Conservation (phyloP, 1,140 invertebrate genomes). For the Elymnias hypermnestra region DNA sequence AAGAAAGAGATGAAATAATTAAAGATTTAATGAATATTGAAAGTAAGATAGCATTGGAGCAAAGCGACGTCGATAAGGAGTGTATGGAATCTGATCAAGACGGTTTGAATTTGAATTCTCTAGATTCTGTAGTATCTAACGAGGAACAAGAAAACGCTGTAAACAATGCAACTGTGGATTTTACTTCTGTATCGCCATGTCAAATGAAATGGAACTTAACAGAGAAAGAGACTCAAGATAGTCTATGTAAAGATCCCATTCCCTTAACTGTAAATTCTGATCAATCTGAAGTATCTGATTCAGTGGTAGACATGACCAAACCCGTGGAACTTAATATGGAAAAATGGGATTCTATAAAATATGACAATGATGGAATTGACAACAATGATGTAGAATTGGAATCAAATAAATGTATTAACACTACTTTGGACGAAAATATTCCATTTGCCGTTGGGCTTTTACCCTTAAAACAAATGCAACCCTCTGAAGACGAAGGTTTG, state of each 20-base stretch:
- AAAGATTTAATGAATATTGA: conserved; percentile 66
- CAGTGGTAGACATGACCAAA: conserved; percentile 8
- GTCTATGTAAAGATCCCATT: neutral
- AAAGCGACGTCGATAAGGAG: neutral
- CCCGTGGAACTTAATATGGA: neutral
- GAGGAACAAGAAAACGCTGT: conserved; percentile 4
- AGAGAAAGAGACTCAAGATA: conserved; percentile 4
- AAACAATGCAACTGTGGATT: neutral
- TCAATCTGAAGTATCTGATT: neutral
- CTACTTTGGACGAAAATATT: conserved; percentile 45
- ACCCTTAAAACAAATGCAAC: conserved; percentile 46
- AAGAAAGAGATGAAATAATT: conserved; percentile 60
- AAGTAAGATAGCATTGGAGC: conserved; percentile 34
- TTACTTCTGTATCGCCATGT: neutral
- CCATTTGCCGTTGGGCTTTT: conserved; percentile 59
- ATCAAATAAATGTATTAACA: conserved; percentile 2
- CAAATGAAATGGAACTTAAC: conserved; percentile 14
- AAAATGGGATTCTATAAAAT: conserved; percentile 18
- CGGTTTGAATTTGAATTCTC: neutral
- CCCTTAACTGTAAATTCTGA: neutral
- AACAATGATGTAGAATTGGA: conserved; percentile 10
- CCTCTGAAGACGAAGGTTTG: conserved; percentile 31
- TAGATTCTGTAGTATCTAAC: neutral
- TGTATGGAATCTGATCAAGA: neutral
- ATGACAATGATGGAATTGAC: conserved; percentile 8